Conservation (phyloP, 2,888 invertebrate genomes). For the Belgica antarctica region DNA sequence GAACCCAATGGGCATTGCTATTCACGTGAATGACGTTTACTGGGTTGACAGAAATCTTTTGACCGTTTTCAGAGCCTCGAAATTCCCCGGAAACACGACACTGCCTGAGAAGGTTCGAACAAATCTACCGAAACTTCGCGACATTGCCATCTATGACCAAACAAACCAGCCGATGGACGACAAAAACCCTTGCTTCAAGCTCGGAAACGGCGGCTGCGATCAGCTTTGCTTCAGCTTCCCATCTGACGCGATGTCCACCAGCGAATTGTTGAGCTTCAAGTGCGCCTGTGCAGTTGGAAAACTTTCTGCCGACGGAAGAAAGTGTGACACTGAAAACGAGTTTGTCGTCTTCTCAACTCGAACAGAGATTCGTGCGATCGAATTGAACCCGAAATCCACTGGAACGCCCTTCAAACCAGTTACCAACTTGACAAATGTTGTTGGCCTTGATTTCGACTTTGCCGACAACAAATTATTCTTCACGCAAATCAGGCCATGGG, state of each 20-base stretch:
- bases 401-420: slow-evolving; percentile 82
- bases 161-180: slow-evolving; percentile 83
- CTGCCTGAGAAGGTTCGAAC: slow-evolving; percentile 70
- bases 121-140: slow-evolving; percentile 79
- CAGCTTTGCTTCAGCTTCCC: slow-evolving; percentile 95
- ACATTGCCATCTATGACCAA: slow-evolving; percentile 87
- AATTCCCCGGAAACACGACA: slow-evolving; percentile 69
- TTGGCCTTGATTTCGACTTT: slow-evolving; percentile 94
- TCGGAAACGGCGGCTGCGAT: slow-evolving; percentile 81
- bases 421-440: slow-evolving; percentile 84
- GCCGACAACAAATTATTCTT: slow-evolving; percentile 83
- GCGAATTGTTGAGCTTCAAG: slow-evolving; percentile 58
- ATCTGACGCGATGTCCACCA: slow-evolving; percentile 58
- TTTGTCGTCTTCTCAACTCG: slow-evolving; percentile 91
- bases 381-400: slow-evolving; percentile 78
- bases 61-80: slow-evolving; percentile 77
- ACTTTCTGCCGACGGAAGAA: slow-evolving; percentile 63
- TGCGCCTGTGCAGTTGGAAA: slow-evolving; percentile 94
- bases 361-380: slow-evolving; percentile 89
- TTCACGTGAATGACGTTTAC: slow-evolving; percentile 79
- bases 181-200: slow-evolving; percentile 73
- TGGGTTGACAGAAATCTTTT: slow-evolving; percentile 93
- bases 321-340: slow-evolving; percentile 81
- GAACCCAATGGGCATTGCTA: slow-evolving; percentile 89
- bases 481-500: slow-evolving; percentile 90